Evolutionary conservation across 2,113 vertebrate species (phyloP).

Genomic region (Bagarius yarrelli): DNA sequence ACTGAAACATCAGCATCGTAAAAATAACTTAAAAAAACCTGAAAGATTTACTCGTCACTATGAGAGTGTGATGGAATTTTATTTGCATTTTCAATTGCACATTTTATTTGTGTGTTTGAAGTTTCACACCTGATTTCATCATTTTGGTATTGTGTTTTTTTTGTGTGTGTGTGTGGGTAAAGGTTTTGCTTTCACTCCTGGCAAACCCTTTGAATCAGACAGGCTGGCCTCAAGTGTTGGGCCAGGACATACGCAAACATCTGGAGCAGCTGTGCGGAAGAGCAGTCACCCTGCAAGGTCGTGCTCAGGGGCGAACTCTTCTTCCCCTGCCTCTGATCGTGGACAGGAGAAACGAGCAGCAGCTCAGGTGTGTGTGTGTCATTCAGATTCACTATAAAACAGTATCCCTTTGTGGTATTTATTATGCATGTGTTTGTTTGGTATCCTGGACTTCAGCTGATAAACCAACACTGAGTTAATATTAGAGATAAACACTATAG

Average conservation of each 20-base stretch:
- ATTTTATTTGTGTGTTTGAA: not conserved
- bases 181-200: constrained; percentile 34
- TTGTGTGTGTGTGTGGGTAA: constrained; percentile 9
- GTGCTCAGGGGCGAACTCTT: constrained; percentile 62
- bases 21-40: too few relatives aligned
- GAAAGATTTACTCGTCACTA: too few relatives aligned
- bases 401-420: not conserved
- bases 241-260: constrained; percentile 65
- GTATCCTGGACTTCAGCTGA: not conserved
- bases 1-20: not conserved
- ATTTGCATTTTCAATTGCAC: not conserved
- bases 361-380: constrained; percentile 55
- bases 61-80: not conserved
- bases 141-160: not conserved
- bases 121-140: not conserved
- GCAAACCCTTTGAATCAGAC: constrained; percentile 66
- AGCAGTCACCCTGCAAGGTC: constrained; percentile 63
- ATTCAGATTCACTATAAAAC: not conserved
- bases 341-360: constrained; percentile 49
- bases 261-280: constrained; percentile 66
- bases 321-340: constrained; percentile 59
- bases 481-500: not conserved
- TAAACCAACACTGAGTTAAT: not conserved
- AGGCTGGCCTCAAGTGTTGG: constrained; percentile 64
- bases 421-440: not conserved